Base-by-base conservation (phyloP, 1,140 invertebrate species). In the Campoletis sonorensis region DNA sequence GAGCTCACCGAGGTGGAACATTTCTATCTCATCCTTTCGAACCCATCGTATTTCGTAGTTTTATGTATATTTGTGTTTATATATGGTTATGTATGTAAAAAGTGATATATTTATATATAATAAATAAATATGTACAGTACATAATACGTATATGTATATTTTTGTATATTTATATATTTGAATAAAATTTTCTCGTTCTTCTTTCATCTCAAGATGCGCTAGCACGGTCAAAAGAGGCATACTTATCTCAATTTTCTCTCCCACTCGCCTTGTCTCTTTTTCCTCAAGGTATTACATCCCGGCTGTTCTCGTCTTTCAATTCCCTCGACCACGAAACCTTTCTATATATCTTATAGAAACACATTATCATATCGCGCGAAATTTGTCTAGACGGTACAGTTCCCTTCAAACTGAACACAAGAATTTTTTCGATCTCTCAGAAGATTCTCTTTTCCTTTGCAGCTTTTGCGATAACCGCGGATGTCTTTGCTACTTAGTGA, bases 131-230 rank as follows among this genome's bases (percentile, higher is more conserved):
- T 70, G 26, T 68, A 81, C 58, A 13, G 58, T n/a, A n/a, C 18
- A 54, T 54, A 54, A 15, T 15, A 15, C 49, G 4, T 16, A 54
- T 15, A 37, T 37, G 37, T 37, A n/a, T n/a, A n/a, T n/a, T n/a
- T n/a, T n/a, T n/a, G n/a, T n/a, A 45, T 45, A 45, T 45, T 11
- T 4, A 10, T 70, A 80, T 79, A 83, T 81, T 83, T 81, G 80
- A 83, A 83, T 83, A 83, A 76, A 70, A 37, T 67, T 81, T 81
- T 80, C 75, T 81, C 54, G 49, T 73, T 58, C 76, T 27, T 37
- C 37, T 54, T 77, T 79, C 68, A 75, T 71, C 40, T 21, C 76
- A 76, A 61, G 73, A 71, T 54, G 33, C 67, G 61, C 75, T 81
- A 49, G 70, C 13, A 4, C 54, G 26, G 27, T 71, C 40, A 68